These are phyloP conservation scores for Phrynocephalus forsythii DNA, from an alignment of 2,797 vertebrate genomes.

Conservation along the genomic window DNA sequence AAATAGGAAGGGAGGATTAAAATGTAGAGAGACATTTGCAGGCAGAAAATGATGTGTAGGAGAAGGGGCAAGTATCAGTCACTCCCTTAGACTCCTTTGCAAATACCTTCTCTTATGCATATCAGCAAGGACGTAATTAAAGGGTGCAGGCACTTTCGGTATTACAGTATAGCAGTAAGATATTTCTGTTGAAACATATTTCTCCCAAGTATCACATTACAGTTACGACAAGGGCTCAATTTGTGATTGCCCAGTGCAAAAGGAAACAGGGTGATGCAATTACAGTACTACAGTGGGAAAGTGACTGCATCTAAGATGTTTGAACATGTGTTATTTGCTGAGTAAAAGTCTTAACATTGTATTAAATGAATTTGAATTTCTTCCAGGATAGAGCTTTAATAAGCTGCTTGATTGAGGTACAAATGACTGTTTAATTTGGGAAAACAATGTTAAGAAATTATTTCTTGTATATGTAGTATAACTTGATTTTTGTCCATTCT, in stretches of 20 bases:
- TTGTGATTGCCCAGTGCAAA: not conserved
- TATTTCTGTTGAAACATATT: not conserved
- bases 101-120: not conserved
- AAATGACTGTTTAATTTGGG: conserved; percentile 63
- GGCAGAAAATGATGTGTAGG: not conserved
- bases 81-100: not conserved
- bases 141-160: not conserved
- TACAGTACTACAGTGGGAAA: not conserved
- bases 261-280: not conserved
- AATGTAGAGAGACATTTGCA: not conserved
- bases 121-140: not conserved
- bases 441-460: conserved; percentile 56
- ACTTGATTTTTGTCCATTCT: not conserved
- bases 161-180: not conserved
- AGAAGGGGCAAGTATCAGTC: not conserved
- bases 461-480: not conserved
- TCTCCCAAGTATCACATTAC: conserved; percentile 22
- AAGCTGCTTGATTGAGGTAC: conserved; percentile 60
- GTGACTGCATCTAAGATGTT: not conserved
- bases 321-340: conserved; percentile 53
- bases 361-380: conserved; percentile 55
- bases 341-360: conserved; percentile 44
- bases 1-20: not conserved
- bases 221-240: not conserved
- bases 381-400: conserved; percentile 17